Base-by-base conservation (phyloP, 1,140 invertebrate genomes). In the Penaeus japonicus region DNA sequence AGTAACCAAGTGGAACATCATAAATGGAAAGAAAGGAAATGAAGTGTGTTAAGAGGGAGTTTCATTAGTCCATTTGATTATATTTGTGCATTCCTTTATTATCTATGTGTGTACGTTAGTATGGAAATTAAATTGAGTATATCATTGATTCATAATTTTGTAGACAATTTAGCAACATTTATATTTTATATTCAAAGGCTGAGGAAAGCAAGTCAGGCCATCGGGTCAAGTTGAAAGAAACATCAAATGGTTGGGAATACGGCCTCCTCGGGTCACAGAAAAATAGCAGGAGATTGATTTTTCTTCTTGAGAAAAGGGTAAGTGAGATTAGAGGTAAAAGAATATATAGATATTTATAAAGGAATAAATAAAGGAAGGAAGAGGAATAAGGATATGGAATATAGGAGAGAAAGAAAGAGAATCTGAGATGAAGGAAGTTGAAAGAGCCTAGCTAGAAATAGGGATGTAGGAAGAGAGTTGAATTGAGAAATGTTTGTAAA, bases 151-250 rank as follows among this genome's bases (percentile, higher is more conserved):
- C 4, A 7, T n/a, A n/a, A n/a, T n/a, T n/a, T n/a, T n/a, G n/a
- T n/a, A n/a, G n/a, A n/a, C n/a, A n/a, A n/a, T n/a, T n/a, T n/a
- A n/a, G n/a, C n/a, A n/a, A n/a, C n/a, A n/a, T 55, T 17, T 30
- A 12, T 47, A 55, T 55, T 77, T 39, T 70, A 4, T 53, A 2
- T 53, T 27, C 7, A 15, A 73, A 84, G 83, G 62, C 53, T 53
- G 83, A 84, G 12, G 83, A 84, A 75, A 24, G 7, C 17, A 84
- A 84, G 47, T 39, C 70, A 17, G 65, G n/a, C n/a, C 65, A 84
- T 73, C 62, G 83, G 53, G n/a, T 84, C 24, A 84, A 55, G 59
- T 27, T 84, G 30, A 84, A 75, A 55, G 83, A 84, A 18, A n/a
- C 22, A 10, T 27, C 15, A 18, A 24, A 39, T 17, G 39, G 24